Percentiles rank a stretch among this genome's conserved stretches.
These are phyloP conservation scores for Eunapius fragilis DNA, from an alignment of 37 sponge, comb jelly and placozoan genomes.

Conservation along the genomic window DNA sequence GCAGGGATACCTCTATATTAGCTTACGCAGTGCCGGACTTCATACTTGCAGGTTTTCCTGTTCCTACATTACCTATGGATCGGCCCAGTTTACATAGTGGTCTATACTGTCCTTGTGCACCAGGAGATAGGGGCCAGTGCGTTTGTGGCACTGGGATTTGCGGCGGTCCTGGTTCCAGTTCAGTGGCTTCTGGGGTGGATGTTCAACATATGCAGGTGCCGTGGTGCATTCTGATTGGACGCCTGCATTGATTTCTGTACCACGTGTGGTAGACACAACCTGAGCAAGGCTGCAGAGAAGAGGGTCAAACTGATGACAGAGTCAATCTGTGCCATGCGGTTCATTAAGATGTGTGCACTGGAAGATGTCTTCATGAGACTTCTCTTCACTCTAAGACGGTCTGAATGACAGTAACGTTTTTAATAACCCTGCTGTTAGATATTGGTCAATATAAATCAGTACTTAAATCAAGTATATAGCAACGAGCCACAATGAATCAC, in stretches of 20 bases:
- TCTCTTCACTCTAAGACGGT: slow-evolving; percentile 20
- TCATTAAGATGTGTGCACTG: slow-evolving; percentile 62
- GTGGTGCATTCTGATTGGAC: neutral
- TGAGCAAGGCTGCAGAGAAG: slow-evolving; percentile 14
- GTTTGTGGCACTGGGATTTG: slow-evolving; percentile 17
- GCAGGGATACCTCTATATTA: too few species aligned
- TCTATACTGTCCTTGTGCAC: slow-evolving; percentile 51
- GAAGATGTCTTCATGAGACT: slow-evolving; percentile 30
- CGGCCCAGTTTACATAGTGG: slow-evolving; percentile 46
- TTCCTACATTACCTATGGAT: slow-evolving; percentile 61
- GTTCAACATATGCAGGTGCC: neutral
- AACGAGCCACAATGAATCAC: too few species aligned
- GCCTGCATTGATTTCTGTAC: too few species aligned
- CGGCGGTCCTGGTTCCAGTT: slow-evolving; percentile 44
- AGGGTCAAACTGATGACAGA: slow-evolving; percentile 46
- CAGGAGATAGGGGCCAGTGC: slow-evolving; percentile 56
- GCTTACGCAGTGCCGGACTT: too few species aligned
- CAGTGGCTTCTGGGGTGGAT: slow-evolving; percentile 17
- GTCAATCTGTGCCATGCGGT: slow-evolving; percentile 34
- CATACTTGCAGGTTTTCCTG: slow-evolving; percentile 53
- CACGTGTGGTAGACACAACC: neutral
- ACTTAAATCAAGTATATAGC: too few species aligned
- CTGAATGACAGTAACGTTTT: neutral
- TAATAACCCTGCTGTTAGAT: too few species aligned
- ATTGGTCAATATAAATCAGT: too few species aligned